These are phyloP conservation scores for Origma solitaria DNA, from an alignment of 2,113 vertebrate species.

Conservation along the genomic window DNA sequence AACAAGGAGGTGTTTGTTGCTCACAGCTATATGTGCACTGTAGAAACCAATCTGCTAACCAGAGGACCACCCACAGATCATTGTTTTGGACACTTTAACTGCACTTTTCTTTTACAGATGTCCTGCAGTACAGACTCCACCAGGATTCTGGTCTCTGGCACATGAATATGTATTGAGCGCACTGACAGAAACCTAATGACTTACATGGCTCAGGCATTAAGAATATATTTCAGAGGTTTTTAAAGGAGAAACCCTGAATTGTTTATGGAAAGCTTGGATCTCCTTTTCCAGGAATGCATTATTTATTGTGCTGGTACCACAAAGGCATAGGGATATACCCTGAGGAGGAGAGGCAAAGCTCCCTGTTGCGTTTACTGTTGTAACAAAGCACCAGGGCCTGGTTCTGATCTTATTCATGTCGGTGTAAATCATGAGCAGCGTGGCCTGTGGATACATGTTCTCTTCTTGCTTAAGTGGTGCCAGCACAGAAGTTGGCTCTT, in stretches of 20 bases:
- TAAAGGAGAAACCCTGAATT: slow-evolving; percentile 39
- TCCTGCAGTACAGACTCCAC: slow-evolving; percentile 53
- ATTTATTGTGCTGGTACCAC: slow-evolving; percentile 46
- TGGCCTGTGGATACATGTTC: not conserved
- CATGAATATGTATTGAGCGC: slow-evolving; percentile 40
- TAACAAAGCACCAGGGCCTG: not conserved
- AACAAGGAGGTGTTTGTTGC: slow-evolving; percentile 16
- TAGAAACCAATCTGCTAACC: slow-evolving; percentile 43
- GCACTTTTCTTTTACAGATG: slow-evolving; percentile 52
- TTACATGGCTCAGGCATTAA: slow-evolving; percentile 36
- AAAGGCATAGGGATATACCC: not conserved
- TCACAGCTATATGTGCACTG: slow-evolving; percentile 21
- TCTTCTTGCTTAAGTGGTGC: not conserved
- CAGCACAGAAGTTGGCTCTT: not conserved
- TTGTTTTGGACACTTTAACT: slow-evolving; percentile 61
- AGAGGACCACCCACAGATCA: slow-evolving; percentile 63
- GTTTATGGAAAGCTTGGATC: slow-evolving; percentile 42
- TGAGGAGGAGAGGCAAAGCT: not conserved
- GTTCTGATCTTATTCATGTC: not conserved
- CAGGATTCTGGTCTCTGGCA: slow-evolving; percentile 64
- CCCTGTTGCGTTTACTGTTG: not conserved
- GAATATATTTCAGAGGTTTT: slow-evolving; percentile 38
- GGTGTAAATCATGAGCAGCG: not conserved
- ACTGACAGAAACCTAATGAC: slow-evolving; percentile 54
- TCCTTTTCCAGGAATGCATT: slow-evolving; percentile 27